Base-by-base conservation (phyloP, 1,140 invertebrate species). In the Probaryconus sp. region DNA sequence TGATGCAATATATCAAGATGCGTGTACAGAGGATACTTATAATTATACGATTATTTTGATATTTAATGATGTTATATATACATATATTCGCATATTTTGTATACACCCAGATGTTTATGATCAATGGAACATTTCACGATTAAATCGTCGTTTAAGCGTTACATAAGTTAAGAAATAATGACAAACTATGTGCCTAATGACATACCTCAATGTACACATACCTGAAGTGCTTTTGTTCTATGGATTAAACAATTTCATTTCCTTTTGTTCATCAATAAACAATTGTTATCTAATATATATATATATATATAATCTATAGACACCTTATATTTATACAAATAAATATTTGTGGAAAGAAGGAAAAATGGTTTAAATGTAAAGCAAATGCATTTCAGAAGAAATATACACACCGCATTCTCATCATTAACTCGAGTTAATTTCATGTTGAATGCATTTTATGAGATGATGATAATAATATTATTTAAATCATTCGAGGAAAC, bases 151-250 rank as follows among this genome's bases (percentile, higher is more conserved):
- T 71, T 77, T 72, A 81, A 42, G 58, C 51, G 56, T 77, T 73
- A 74, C 24, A 72, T 79, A 73, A 67, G 69, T 71, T 77, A 74
- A 63, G 35, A 18, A 67, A 72, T 48, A 73, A 76, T 42, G 38
- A 58, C 73, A 70, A 83, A 79, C 63, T 69, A 83, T 68, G 73
- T 82, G 79, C 79, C 84, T 82, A 85, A 84, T 79, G 80, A 87
- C 78, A 86, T 87, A 87, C 85, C 85, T 87, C 85, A 85, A 69
- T 75, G 74, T 77, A 86, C 71, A 79, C 72, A 55, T 42, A 64
- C 65, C 40, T 71, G 51, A 71, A 64, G 63, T 84, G 77, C 75
- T 64, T 83, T 82, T 77, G 81, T 60, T 33, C 16, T 38, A 21
- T 2, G n/a, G 21, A 7, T 3, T 28, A 48, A 31, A 33, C 1